Evolutionary conservation across 2,797 vertebrate species (phyloP), one percentile per base, ranked within the genome.

Genomic region (Sebastes oblongus): DNA sequence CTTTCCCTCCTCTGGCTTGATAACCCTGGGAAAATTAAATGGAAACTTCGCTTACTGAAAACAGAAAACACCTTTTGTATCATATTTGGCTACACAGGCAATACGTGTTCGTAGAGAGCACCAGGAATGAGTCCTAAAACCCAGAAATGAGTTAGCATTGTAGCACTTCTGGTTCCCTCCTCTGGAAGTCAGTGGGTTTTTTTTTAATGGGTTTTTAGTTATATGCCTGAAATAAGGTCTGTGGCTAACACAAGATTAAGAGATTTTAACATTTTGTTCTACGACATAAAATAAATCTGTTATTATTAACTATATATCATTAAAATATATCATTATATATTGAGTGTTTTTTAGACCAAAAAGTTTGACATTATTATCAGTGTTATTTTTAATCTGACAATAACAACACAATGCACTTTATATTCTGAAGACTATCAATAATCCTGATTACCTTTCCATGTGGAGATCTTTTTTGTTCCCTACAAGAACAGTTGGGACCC

Each of bases 381-480:
- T 24, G 8, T 34, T 46, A 12, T 29, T 39, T 64, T 42, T 8
- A 25, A 67, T 34, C 16, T 7, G 13, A 50, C 9, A 62, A 10
- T 46, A 56, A 16, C 20, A 72, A 32, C 58, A 58, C 11, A 24
- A 22, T 36, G 25, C 6, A n/a, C 8, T 69, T 67, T 27, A 20
- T 32, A 62, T 64, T 56, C 2, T 18, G 4, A 72, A 22, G 3
- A 68, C 24, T 30, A 20, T 75, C 2, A 55, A 55, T 65, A 2
- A 12, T 83, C 30, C 36, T 68, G 13, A 65, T 86, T 93, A 97
- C 96, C 96, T 96, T 94, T 97, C 94, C 93, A 96, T 94, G 89
- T 96, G 96, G 77, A 97, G 96, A 82, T 97, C 97, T 29, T 95
- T 97, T 95, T 98, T 97, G 94, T 97, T 98, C 71, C 97, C 97